These are phyloP conservation scores for Lipophrys pholis DNA, from an alignment of 2,113 vertebrate genomes.

Conservation along the genomic window DNA sequence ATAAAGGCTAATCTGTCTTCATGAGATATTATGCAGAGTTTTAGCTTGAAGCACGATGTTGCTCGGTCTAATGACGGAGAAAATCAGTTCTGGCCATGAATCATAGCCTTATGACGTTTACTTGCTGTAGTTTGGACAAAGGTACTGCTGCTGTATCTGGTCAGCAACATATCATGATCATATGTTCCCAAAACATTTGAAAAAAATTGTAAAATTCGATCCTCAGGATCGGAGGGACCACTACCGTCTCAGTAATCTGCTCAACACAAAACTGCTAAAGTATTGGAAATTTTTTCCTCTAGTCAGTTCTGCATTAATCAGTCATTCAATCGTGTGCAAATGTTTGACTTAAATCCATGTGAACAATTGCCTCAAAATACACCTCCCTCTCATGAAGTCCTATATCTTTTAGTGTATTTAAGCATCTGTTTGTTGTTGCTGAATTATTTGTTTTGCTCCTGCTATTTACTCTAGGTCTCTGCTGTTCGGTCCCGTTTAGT, in stretches of 20 bases:
- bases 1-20: slow-evolving; percentile 6
- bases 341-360: not conserved
- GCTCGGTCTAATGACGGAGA: not conserved
- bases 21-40: not conserved
- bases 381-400: too few species aligned
- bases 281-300: slow-evolving; percentile 6
- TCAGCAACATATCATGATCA: not conserved
- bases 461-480: too few species aligned
- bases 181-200: not conserved
- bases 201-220: too few species aligned
- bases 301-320: not conserved
- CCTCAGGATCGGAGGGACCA: too few species aligned
- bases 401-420: too few species aligned
- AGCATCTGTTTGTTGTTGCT: too few species aligned
- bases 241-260: not conserved
- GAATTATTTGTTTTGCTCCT: too few species aligned
- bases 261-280: not conserved
- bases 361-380: too few species aligned
- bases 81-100: not conserved
- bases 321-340: not conserved
- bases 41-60: not conserved
- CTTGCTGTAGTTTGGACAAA: not conserved
- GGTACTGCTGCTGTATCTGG: not conserved
- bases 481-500: too few species aligned
- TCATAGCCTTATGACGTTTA: too few species aligned